These are phyloP conservation scores for Spea hammondii DNA, from an alignment of 2,797 vertebrate species.

Conservation along the genomic window DNA sequence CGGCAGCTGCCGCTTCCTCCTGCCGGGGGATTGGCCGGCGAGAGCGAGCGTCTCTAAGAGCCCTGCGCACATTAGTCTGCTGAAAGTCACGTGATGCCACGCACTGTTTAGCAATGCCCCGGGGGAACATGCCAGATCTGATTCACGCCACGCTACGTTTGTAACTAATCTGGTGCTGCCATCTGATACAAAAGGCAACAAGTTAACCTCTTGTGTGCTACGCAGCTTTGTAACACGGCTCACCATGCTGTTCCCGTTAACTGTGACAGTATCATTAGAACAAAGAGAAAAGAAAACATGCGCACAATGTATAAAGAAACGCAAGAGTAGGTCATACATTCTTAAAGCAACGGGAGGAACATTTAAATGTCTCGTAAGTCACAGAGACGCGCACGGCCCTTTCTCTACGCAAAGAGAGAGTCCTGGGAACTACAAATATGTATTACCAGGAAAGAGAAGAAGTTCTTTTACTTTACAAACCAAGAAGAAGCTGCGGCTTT, in stretches of 20 bases:
- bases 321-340: neutral
- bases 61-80: conserved; percentile 6
- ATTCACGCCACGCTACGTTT: conserved; percentile 21
- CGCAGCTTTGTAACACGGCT: too few species aligned
- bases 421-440: too few species aligned
- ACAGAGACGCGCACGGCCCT: too few species aligned
- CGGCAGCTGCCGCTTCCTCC: conserved; percentile 29
- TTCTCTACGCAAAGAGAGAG: too few species aligned
- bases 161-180: neutral
- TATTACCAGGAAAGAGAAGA: too few species aligned
- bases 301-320: too few species aligned
- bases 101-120: conserved; percentile 25
- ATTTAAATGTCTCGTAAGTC: neutral
- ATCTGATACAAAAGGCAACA: neutral
- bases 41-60: conserved; percentile 22
- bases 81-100: conserved; percentile 14
- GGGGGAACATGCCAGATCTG: conserved; percentile 38
- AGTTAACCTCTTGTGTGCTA: neutral
- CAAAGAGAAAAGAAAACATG: too few species aligned
- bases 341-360: neutral
- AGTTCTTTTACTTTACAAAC: too few species aligned
- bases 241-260: too few species aligned
- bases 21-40: neutral
- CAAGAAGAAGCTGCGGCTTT: too few species aligned
- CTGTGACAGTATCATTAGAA: too few species aligned